phyloP scores from a whole-genome alignment of 2,888 invertebrate genomes.

The Apodemia duryi region DNA sequence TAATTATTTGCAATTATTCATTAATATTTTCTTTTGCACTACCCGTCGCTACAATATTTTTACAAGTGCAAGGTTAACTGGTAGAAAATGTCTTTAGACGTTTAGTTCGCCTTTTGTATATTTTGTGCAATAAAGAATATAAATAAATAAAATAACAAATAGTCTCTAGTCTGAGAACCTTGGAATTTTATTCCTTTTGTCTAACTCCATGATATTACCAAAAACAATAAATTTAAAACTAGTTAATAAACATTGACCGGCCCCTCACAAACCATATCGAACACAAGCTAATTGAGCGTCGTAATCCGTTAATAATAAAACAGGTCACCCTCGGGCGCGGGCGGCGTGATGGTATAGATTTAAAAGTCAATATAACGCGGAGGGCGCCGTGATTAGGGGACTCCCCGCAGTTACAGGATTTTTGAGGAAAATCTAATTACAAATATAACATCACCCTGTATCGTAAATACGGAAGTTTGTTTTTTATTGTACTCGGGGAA shows the following conservation, averaged over 20 bases:
- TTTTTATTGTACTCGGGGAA: background rate
- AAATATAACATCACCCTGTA: background rate
- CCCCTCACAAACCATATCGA: constrained; percentile 6
- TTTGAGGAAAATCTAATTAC: constrained; percentile 14
- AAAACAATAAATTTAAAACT: background rate
- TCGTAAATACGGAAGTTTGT: constrained; percentile 3
- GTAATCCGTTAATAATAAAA: constrained; percentile 14
- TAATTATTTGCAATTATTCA: no score
- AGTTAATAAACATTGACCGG: constrained; percentile 6
- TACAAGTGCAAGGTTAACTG: no score
- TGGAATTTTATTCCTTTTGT: background rate
- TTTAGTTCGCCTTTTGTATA: no score
- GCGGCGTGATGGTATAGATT: constrained; percentile 11
- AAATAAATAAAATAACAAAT: no score
- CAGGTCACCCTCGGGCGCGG: constrained; percentile 1
- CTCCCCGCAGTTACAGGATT: constrained; percentile 3
- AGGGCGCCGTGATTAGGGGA: constrained; percentile 6
- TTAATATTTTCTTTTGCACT: no score
- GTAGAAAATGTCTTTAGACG: no score
- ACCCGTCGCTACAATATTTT: no score
- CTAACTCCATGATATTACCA: background rate
- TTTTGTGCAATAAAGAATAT: no score
- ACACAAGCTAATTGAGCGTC: constrained; percentile 11
- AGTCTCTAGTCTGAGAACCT: no score
- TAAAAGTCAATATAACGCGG: constrained; percentile 10